Evolutionary conservation across 2,113 vertebrate genomes (phyloP).

Genomic region (Pyrgilauda ruficollis): DNA sequence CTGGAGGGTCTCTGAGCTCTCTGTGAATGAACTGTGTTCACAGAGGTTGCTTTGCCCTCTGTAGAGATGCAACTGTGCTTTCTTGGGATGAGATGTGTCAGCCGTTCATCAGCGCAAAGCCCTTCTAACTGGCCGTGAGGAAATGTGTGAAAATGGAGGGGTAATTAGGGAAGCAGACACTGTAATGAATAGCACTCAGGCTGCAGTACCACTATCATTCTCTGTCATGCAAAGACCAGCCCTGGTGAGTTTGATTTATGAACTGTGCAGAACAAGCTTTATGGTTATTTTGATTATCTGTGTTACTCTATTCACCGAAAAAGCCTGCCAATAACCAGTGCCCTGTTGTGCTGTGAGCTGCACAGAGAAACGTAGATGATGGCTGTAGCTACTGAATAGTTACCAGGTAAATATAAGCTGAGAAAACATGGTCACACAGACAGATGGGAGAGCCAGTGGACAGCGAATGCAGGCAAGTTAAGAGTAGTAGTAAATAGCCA

Average conservation of each 20-base stretch:
- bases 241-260: background rate
- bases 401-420: background rate
- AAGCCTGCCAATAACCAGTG: background rate
- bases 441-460: background rate
- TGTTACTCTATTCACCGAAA: background rate
- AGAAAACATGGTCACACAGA: background rate
- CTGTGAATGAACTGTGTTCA: background rate
- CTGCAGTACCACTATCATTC: background rate
- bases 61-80: background rate
- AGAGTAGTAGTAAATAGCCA: background rate
- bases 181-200: background rate
- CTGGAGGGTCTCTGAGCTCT: background rate
- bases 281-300: background rate
- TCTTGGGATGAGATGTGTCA: background rate
- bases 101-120: background rate
- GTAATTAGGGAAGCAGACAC: background rate
- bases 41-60: background rate
- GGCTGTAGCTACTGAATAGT: background rate
- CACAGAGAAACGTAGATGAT: background rate
- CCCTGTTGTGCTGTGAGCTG: background rate
- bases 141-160: background rate
- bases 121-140: background rate
- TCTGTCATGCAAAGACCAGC: background rate
- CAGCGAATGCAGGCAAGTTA: background rate
- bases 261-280: background rate